phyloP scores from a whole-genome alignment of 2,888 invertebrate genomes.

The Rosalia funebris region DNA sequence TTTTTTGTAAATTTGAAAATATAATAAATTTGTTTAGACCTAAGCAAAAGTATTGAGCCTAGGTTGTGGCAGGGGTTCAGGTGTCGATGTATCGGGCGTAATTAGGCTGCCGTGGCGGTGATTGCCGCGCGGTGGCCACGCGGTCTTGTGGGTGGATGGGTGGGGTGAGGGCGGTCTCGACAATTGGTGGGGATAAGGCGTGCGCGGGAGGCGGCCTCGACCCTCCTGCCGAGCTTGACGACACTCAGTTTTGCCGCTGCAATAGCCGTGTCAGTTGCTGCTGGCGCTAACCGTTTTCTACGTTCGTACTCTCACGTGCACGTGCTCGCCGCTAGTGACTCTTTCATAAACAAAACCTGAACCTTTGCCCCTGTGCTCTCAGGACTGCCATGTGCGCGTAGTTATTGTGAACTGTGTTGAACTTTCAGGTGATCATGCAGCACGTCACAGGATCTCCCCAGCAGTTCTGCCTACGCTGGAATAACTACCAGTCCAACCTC shows the following conservation, averaged over 20 bases:
- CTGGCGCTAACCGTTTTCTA: constrained; percentile 41
- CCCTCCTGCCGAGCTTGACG: constrained; percentile 57
- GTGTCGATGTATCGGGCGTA: constrained; percentile 60
- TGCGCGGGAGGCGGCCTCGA: constrained; percentile 63
- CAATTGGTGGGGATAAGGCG: constrained; percentile 59
- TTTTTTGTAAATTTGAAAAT: too few relatives aligned
- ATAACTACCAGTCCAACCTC: constrained; percentile 91
- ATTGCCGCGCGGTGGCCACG: constrained; percentile 62
- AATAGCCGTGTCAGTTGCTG: constrained; percentile 48
- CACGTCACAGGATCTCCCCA: constrained; percentile 73
- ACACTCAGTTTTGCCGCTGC: constrained; percentile 43
- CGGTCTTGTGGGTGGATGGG: constrained; percentile 61
- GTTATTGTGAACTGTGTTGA: constrained; percentile 50
- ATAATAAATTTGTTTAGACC: constrained; percentile 31
- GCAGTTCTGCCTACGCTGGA: constrained; percentile 93
- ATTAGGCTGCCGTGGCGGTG: constrained; percentile 61
- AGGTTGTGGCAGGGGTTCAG: constrained; percentile 50
- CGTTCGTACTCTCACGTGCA: constrained; percentile 47
- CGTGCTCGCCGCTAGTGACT: constrained; percentile 52
- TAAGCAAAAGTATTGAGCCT: constrained; percentile 41
- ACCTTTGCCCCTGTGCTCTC: constrained; percentile 36
- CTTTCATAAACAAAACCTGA: constrained; percentile 30
- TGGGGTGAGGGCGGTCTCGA: constrained; percentile 61
- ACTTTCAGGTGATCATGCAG: constrained; percentile 63
- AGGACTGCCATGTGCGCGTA: constrained; percentile 50